Evolutionary conservation across 2,888 invertebrate species (phyloP).

Genomic region (Conus canariensis): DNA sequence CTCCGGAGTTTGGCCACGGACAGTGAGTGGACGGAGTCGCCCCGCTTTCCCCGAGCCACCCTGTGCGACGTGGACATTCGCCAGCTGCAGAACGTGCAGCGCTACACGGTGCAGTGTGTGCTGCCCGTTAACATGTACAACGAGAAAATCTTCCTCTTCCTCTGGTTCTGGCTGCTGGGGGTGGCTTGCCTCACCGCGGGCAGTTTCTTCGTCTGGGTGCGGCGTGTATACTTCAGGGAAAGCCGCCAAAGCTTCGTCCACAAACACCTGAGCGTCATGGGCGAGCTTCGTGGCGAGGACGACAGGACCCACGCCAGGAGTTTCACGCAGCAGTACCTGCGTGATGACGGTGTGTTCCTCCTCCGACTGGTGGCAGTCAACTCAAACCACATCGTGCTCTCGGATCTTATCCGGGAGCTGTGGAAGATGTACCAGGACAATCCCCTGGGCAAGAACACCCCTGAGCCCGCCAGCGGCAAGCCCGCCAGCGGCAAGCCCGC

Average conservation of each 20-base stretch:
- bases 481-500: too few relatives aligned
- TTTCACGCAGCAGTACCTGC: not conserved
- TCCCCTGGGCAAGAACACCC: too few relatives aligned
- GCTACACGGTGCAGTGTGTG: slow-evolving; percentile 65
- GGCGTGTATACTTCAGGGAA: not conserved
- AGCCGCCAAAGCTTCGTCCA: not conserved
- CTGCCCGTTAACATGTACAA: slow-evolving; percentile 75
- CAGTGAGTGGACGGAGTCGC: not conserved
- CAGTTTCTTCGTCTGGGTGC: not conserved
- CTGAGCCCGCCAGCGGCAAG: too few relatives aligned
- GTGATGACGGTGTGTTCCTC: not conserved
- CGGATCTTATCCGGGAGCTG: not conserved
- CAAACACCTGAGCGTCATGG: not conserved
- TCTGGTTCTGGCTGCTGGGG: slow-evolving; percentile 55
- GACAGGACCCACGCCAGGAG: not conserved
- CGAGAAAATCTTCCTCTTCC: slow-evolving; percentile 77
- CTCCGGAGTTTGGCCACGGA: not conserved
- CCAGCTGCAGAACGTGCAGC: not conserved
- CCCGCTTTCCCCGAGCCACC: slow-evolving; percentile 12
- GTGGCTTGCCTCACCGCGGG: slow-evolving; percentile 66
- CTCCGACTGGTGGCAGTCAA: not conserved
- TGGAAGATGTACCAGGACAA: not conserved
- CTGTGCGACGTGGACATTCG: slow-evolving; percentile 13
- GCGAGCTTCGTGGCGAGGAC: not conserved
- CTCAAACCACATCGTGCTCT: not conserved